Base-by-base conservation (phyloP, 2,888 invertebrate genomes). In the Pimpla rufipes region DNA sequence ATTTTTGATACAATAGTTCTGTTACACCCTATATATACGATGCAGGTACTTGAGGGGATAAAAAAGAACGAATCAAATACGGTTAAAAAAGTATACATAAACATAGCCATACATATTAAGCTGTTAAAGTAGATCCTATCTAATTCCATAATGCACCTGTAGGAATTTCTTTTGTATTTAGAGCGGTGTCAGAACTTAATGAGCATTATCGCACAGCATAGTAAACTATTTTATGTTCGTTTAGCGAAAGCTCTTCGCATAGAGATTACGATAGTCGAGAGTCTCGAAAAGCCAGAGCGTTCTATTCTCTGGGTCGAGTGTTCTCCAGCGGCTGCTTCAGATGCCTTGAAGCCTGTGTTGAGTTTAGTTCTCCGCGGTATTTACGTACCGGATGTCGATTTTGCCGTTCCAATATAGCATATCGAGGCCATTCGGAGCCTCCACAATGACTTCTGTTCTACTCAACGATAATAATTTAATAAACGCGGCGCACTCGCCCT, bases 381-480 rank as follows among this genome's bases (percentile, higher is more conserved):
- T 64, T 74, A 64, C 50, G 50, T 64, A 75, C 37, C 64, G 64
- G 40, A 75, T 66, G 75, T 75, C 75, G 52, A 75, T 74, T 74
- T 64, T 74, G 18, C 47, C 18, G 18, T 16, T 37, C 18, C 64
- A 23, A 52, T 11, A 66, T 21, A 42, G 35, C 37, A 68, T 21
- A 37, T 40, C 68, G 68, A 52, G 37, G 68, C 40, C 5, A 13
- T 37, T 52, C 37, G 68, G 7, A 37, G 18, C 52, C 21, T 67
- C 29, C 47, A 23, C 52, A 21, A 70, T 52, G 37, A 70, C 52
- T 52, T 40, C 52, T 37, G 11, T 52, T 55, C 37, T 7, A 16
- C 52, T 13, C 37, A 52, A 55, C 11, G 40, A 52, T 70, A 35
- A 23, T 71, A 57, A 42, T 70, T 57, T 55, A 57, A 71, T 57